phyloP scores from a whole-genome alignment of 2,888 invertebrate genomes.

The Carterocephalus palaemon region DNA sequence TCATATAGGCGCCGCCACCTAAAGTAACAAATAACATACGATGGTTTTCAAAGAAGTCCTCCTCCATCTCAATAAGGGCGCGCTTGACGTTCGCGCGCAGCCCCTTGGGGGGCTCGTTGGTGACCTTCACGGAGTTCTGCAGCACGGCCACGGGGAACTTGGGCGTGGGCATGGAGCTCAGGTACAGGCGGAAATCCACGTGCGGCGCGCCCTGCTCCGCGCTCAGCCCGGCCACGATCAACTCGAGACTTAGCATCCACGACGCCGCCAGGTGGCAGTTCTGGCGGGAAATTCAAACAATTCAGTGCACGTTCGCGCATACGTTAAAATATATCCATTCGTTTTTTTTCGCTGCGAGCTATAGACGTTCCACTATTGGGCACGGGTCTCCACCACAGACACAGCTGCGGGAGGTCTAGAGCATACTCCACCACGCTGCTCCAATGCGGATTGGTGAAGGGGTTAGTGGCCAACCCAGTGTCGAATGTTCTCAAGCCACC shows the following conservation, averaged over 20 bases:
- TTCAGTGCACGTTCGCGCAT: too few species aligned
- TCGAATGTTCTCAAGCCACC: too few species aligned
- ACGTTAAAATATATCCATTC: too few species aligned
- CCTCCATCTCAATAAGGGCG: conserved; percentile 87
- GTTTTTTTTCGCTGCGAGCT: too few species aligned
- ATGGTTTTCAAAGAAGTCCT: conserved; percentile 89
- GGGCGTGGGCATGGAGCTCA: conserved; percentile 93
- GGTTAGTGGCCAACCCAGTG: too few species aligned
- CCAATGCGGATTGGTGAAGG: too few species aligned
- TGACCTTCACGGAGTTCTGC: conserved; percentile 95
- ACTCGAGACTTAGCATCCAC: conserved; percentile 93
- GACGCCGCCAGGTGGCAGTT: conserved; percentile 96
- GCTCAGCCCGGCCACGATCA: conserved; percentile 84
- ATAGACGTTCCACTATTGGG: too few species aligned
- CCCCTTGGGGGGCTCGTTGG: conserved; percentile 96
- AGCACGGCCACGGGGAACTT: conserved; percentile 93
- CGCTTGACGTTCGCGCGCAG: conserved; percentile 92
- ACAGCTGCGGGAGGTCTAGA: too few species aligned
- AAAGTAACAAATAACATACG: conserved; percentile 75
- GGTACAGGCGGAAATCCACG: conserved; percentile 87
- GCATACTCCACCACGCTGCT: too few species aligned
- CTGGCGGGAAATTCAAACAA: too few species aligned
- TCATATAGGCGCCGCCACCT: too few species aligned
- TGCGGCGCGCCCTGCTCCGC: conserved; percentile 82
- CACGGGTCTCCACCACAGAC: too few species aligned